A percentile compares a stretch with the other conserved stretches of the same genome.
Conservation (phyloP, 2,113 vertebrate genomes). For the Rhinopomastus cyanomelas region DNA sequence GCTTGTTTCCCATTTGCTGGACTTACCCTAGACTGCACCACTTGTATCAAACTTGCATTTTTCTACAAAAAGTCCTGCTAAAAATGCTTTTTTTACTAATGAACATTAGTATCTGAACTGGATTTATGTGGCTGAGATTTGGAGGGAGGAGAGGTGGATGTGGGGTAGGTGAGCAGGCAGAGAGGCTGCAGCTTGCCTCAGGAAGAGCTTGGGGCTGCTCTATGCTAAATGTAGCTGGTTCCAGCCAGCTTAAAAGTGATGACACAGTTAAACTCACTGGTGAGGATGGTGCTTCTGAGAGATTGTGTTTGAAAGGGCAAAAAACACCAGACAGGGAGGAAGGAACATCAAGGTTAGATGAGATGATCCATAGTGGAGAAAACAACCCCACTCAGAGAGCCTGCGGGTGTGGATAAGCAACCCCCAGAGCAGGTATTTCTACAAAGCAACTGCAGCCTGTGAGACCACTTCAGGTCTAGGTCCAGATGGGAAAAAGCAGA, state of each 20-base stretch:
- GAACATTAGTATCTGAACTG: not conserved
- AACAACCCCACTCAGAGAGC: rapidly evolving
- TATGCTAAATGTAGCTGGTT: not conserved
- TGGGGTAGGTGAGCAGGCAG: no score
- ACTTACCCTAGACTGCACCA: not conserved
- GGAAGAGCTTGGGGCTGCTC: not conserved
- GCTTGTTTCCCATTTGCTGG: not conserved
- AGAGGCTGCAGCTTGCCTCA: not conserved
- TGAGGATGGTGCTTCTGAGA: rapidly evolving
- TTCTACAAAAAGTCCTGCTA: not conserved
- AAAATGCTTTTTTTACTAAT: not conserved
- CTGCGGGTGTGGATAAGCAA: not conserved
- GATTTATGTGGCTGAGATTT: not conserved
- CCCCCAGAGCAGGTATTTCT: not conserved
- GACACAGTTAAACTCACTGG: not conserved
- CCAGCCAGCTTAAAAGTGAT: rapidly evolving
- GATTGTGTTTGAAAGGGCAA: not conserved
- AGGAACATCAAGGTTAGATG: rapidly evolving
- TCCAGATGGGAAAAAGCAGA: not conserved
- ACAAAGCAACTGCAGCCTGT: not conserved
- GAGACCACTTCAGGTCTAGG: not conserved
- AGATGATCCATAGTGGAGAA: not conserved
- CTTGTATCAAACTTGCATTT: not conserved
- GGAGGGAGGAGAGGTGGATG: no score
- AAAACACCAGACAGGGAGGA: rapidly evolving